phyloP scores from a whole-genome alignment of 2,888 invertebrate species.

The Monochamus alternatus region DNA sequence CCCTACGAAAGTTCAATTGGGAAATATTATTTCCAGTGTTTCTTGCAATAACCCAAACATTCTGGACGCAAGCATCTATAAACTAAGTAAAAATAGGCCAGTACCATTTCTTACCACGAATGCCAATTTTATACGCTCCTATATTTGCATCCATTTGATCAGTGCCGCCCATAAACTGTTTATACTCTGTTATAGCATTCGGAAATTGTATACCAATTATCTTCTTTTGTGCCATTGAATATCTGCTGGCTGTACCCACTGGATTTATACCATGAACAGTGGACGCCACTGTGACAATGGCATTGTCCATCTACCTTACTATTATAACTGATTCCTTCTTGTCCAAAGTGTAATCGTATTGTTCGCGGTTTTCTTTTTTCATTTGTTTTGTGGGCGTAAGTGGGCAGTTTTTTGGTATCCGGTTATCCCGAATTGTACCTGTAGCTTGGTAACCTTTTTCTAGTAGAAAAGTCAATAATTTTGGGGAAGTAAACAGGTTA shows the following conservation, averaged over 20 bases:
- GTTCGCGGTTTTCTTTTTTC: neutral
- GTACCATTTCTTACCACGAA: conserved; percentile 12
- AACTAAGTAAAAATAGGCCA: conserved; percentile 16
- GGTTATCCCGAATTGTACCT: conserved; percentile 56
- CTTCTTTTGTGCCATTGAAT: neutral
- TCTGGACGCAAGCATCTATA: too few species aligned
- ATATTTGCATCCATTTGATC: conserved; percentile 24
- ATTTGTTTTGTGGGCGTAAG: conserved; percentile 1
- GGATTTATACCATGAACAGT: neutral
- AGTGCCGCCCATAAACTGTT: conserved; percentile 21
- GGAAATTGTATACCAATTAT: neutral
- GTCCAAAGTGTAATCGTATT: neutral
- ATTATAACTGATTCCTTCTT: neutral
- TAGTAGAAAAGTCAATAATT: conserved; percentile 40
- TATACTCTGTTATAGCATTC: neutral
- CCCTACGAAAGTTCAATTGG: too few species aligned
- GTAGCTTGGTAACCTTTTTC: conserved; percentile 49
- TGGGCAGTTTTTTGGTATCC: conserved; percentile 49
- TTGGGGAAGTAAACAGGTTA: conserved; percentile 53
- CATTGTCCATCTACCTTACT: conserved; percentile 15
- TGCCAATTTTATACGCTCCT: neutral
- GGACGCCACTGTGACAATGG: neutral
- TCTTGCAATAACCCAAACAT: too few species aligned
- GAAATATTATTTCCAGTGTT: too few species aligned
- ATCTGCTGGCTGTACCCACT: neutral